phyloP scores from a whole-genome alignment of 2,888 invertebrate species.

The Lampropteryx suffumata region DNA sequence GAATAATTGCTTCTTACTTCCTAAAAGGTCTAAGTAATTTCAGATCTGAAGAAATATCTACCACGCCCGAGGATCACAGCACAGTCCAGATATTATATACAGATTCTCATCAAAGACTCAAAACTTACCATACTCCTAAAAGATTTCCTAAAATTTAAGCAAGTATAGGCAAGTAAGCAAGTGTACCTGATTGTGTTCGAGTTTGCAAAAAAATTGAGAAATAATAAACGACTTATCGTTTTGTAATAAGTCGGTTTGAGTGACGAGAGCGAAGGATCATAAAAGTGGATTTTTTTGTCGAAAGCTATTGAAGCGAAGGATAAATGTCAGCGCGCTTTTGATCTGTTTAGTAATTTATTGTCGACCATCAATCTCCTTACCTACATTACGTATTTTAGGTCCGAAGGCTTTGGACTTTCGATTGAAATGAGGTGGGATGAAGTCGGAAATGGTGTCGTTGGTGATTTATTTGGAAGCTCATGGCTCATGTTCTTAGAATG shows the following conservation, averaged over 20 bases:
- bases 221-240: constrained; percentile 43
- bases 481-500: too few species aligned
- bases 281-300: constrained; percentile 38
- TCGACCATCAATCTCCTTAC: constrained; percentile 29
- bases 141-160: too few species aligned
- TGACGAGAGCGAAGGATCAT: constrained; percentile 40
- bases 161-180: too few species aligned
- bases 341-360: constrained; percentile 48
- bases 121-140: too few species aligned
- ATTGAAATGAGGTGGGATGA: constrained; percentile 8
- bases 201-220: constrained; percentile 22
- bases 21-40: too few species aligned
- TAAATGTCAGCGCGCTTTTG: constrained; percentile 40
- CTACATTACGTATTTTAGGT: constrained; percentile 3
- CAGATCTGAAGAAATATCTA: too few species aligned
- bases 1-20: too few species aligned
- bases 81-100: too few species aligned
- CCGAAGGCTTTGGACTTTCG: background rate
- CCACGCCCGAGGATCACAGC: too few species aligned
- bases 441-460: background rate
- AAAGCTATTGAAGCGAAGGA: constrained; percentile 33
- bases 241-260: constrained; percentile 39
- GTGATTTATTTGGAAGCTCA: background rate
- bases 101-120: too few species aligned
- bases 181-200: too few species aligned